These are phyloP conservation scores for Aptenodytes patagonicus DNA, from an alignment of 2,113 vertebrate genomes.

Conservation along the genomic window DNA sequence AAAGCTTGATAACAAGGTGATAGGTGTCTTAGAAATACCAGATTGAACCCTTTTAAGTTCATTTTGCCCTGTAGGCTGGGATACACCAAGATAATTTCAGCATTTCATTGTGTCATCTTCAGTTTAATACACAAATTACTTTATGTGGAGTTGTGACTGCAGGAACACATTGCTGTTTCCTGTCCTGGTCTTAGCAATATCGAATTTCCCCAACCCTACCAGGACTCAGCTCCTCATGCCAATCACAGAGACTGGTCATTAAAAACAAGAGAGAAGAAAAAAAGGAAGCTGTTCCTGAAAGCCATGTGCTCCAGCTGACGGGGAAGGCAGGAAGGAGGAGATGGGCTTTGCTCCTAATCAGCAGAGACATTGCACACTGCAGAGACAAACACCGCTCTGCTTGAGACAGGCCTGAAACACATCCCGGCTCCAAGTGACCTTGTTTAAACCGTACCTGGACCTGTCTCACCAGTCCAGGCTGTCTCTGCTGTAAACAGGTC, in stretches of 20 bases:
- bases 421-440: neutral
- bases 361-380: neutral
- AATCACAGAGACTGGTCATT: constrained; percentile 37
- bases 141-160: constrained; percentile 47
- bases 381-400: neutral
- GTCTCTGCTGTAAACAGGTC: neutral
- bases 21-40: neutral
- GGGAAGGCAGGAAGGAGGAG: constrained; percentile 44
- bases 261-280: neutral
- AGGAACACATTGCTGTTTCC: constrained; percentile 49
- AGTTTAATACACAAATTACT: constrained; percentile 43
- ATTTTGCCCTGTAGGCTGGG: neutral
- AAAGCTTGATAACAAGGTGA: neutral
- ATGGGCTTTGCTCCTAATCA: constrained; percentile 48
- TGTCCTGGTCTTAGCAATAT: constrained; percentile 65
- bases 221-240: constrained; percentile 13
- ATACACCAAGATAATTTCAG: neutral
- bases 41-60: neutral
- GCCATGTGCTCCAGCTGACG: neutral
- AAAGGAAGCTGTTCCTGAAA: constrained; percentile 26
- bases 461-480: neutral
- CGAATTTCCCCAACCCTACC: constrained; percentile 43
- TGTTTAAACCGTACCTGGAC: neutral
- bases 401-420: neutral
- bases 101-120: constrained; percentile 29